These are phyloP conservation scores for Drosophila meridiana DNA, from an alignment of 2,888 invertebrate species.

Conservation along the genomic window DNA sequence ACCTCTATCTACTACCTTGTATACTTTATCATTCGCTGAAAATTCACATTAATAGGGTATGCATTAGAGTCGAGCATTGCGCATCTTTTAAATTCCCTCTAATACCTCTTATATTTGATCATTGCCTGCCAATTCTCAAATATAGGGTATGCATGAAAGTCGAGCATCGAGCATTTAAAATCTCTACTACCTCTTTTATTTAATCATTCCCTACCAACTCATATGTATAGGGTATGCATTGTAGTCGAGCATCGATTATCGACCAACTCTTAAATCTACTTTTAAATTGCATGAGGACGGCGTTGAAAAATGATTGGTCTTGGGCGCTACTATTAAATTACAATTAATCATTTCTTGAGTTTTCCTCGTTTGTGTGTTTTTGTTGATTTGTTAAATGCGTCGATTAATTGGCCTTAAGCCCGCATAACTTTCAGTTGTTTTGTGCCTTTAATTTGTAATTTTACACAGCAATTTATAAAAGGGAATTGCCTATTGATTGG, in stretches of 20 bases:
- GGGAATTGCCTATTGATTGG: conserved; percentile 69
- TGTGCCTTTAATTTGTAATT: conserved; percentile 72
- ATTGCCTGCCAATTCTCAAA: too few relatives aligned
- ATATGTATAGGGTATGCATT: neutral
- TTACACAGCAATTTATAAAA: conserved; percentile 68
- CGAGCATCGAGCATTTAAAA: too few relatives aligned
- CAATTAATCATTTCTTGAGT: conserved; percentile 67
- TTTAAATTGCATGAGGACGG: conserved; percentile 21
- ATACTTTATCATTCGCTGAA: too few relatives aligned
- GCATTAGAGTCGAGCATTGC: too few relatives aligned
- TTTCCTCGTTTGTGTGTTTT: conserved; percentile 34
- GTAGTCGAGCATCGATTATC: neutral
- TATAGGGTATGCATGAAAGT: too few relatives aligned
- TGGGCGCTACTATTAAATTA: conserved; percentile 63
- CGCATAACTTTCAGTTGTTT: conserved; percentile 56
- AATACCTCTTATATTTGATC: neutral
- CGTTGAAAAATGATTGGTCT: conserved; percentile 53
- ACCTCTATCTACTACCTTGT: too few relatives aligned
- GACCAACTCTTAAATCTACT: neutral
- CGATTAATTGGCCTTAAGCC: conserved; percentile 73
- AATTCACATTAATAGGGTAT: too few relatives aligned
- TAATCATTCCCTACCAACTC: neutral
- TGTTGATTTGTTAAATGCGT: conserved; percentile 77
- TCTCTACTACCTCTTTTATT: too few relatives aligned
- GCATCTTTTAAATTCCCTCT: too few relatives aligned